These are phyloP conservation scores for Ferrisia virgata DNA, from an alignment of 2,888 invertebrate genomes.

Conservation along the genomic window DNA sequence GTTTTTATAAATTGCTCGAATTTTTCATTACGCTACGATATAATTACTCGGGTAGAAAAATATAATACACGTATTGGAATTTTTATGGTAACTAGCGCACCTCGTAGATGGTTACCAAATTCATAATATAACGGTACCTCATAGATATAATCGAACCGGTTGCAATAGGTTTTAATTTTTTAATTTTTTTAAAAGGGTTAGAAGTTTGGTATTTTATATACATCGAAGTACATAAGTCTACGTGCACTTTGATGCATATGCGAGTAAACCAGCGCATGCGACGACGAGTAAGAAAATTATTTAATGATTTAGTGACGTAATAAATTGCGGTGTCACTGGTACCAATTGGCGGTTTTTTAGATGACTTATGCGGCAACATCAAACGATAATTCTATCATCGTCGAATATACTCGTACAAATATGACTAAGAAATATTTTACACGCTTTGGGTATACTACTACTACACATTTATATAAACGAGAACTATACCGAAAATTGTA, in stretches of 20 bases:
- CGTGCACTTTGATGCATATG: too few species aligned
- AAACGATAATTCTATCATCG: slow-evolving; percentile 38
- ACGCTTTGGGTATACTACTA: too few species aligned
- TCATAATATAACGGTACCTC: slow-evolving; percentile 19
- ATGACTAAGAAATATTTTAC: slow-evolving; percentile 12
- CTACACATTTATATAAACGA: too few species aligned
- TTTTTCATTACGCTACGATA: background rate
- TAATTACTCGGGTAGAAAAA: too few species aligned
- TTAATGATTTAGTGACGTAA: slow-evolving; percentile 42
- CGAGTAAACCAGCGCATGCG: background rate
- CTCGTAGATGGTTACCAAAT: background rate
- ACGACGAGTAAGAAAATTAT: slow-evolving; percentile 9
- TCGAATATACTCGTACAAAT: slow-evolving; percentile 40
- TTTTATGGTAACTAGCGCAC: background rate
- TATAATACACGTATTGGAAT: background rate
- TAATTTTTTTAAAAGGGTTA: background rate
- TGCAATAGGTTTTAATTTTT: background rate
- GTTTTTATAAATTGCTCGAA: slow-evolving; percentile 22
- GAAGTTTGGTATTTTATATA: background rate
- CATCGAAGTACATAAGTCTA: too few species aligned
- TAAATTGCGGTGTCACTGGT: slow-evolving; percentile 34
- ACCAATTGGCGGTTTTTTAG: slow-evolving; percentile 37
- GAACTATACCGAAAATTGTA: background rate
- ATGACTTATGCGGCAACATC: slow-evolving; percentile 2
- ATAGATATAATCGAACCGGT: background rate